Evolutionary conservation across 2,888 invertebrate genomes (phyloP).

Genomic region (Leptinotarsa tumamoca): DNA sequence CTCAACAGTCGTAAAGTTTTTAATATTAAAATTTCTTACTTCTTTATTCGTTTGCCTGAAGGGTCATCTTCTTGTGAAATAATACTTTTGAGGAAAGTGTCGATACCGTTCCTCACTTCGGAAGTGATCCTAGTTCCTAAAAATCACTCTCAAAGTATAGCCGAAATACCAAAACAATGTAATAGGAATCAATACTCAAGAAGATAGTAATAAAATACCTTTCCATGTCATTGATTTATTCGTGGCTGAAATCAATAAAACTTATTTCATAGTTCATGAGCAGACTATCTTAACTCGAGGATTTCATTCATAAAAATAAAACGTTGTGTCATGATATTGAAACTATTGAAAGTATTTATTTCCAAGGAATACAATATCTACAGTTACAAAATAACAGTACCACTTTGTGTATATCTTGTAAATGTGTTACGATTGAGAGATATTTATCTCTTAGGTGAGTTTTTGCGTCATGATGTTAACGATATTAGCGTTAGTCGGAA

Average conservation of each 20-base stretch:
- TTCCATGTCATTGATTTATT: background rate
- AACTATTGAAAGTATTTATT: constrained; percentile 7
- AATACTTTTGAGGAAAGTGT: too few relatives aligned
- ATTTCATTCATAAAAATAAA: background rate
- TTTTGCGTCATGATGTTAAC: background rate
- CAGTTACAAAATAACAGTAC: constrained; percentile 3
- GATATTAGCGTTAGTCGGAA: background rate
- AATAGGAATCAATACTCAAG: background rate
- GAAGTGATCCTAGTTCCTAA: too few relatives aligned
- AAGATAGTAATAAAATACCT: background rate
- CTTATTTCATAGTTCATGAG: constrained; percentile 3
- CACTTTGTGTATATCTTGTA: constrained; percentile 2
- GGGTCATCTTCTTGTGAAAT: too few relatives aligned
- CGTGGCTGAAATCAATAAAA: constrained; percentile 1
- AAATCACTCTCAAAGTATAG: too few relatives aligned
- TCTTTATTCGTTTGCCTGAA: too few relatives aligned
- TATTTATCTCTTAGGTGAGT: background rate
- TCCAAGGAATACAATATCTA: constrained; percentile 4
- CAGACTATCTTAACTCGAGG: background rate
- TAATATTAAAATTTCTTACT: too few relatives aligned
- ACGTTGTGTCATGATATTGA: background rate
- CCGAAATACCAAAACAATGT: too few relatives aligned
- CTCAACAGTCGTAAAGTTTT: too few relatives aligned
- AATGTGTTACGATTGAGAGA: background rate
- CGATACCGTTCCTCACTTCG: too few relatives aligned